phyloP scores from a whole-genome alignment of 2,888 invertebrate species.

The Biston stratarius region DNA sequence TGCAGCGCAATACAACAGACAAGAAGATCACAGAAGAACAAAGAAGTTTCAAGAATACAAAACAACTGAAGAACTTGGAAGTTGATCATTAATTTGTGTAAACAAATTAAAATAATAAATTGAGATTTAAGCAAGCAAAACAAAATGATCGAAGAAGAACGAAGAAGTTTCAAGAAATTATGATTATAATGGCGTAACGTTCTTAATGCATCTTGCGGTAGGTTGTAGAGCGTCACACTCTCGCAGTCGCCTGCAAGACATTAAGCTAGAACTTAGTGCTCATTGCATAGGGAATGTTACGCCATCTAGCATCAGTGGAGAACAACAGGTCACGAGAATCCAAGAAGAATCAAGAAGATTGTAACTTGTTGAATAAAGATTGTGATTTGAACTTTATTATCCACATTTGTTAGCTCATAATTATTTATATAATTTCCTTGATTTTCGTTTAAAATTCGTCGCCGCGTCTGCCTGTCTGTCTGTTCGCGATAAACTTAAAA shows the following conservation, averaged over 20 bases:
- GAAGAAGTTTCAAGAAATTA: slow-evolving; percentile 12
- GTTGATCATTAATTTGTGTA: no score
- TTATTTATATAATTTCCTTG: background rate
- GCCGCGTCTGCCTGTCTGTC: no score
- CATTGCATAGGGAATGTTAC: slow-evolving; percentile 54
- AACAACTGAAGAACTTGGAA: no score
- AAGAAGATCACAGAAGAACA: slow-evolving; percentile 36
- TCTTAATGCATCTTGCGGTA: slow-evolving; percentile 79
- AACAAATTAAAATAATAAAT: background rate
- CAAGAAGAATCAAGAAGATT: background rate
- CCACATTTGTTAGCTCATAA: background rate
- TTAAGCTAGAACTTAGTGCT: slow-evolving; percentile 59
- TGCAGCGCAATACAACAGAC: slow-evolving; percentile 52
- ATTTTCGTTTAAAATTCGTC: no score
- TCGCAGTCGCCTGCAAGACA: slow-evolving; percentile 55
- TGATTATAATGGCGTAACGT: slow-evolving; percentile 69
- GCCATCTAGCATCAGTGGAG: slow-evolving; percentile 44
- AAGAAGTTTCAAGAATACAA: background rate
- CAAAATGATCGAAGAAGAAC: slow-evolving; percentile 33
- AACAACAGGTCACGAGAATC: slow-evolving; percentile 38
- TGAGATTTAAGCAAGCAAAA: background rate
- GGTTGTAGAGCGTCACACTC: slow-evolving; percentile 46
- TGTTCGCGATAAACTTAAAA: no score
- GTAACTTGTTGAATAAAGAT: background rate
- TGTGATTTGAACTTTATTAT: background rate